Evolutionary conservation across 2,888 invertebrate species (phyloP), one percentile per base, ranked within the genome.

Genomic region (Abrostola tripartita): DNA sequence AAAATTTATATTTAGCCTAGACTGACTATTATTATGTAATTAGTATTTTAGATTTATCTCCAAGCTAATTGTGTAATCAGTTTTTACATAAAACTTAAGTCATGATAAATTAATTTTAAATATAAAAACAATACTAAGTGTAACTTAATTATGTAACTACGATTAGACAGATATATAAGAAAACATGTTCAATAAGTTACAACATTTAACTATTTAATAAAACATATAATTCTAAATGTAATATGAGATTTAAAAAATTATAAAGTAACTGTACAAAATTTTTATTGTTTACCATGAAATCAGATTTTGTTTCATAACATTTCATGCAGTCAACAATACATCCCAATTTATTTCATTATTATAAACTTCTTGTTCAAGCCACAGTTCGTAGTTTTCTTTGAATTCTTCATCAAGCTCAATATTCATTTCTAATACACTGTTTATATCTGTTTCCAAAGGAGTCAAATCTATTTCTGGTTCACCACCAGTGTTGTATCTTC

Each of bases 321-420:
- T 84, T 90, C 79, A 92, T 78, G 89, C 81, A 69, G 89, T 84
- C 62, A 92, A 78, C 68, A 93, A 81, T 67, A 92, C 95, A 87
- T 97, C 97, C 98, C 98, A 98, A 89, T 97, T 96, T 75, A 97
- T 96, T 85, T 96, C 96, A 85, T 97, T 97, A 85, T 97, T 97
- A 90, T 98, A 99, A 35, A 99, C 99, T 95, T 99, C 99, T 88
- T 98, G 97, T 81, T 99, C 98, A 63, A 99, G 95, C 99, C 99
- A 99, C 14, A 97, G 90, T 86, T 98, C 97, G 90, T 99, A 99
- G 86, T 98, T 97, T 66, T 97, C 97, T 90, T 98, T 98, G 85
- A 99, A 99, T 88, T 98, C 98, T 56, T 98, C 98, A 10, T 98
- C 98, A 68, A 99, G 95, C 84, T 99, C 98, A 61, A 97, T 92